Conservation (phyloP, 2,797 vertebrate genomes). For the Lagodon rhomboides region DNA sequence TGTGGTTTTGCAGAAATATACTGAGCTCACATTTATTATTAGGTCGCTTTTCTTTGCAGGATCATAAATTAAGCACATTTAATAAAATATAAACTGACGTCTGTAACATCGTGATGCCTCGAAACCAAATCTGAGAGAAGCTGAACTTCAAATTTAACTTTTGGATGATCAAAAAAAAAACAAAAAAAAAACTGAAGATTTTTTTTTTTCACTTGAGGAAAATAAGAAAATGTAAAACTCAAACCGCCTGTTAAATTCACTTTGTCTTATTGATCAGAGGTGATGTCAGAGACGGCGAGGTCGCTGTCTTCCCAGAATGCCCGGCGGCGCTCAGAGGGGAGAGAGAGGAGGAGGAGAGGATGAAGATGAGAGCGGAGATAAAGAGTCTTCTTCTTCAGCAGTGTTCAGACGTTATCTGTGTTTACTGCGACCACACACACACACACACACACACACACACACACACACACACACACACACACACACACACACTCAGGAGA, state of each 20-base stretch:
- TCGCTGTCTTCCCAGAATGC: slow-evolving; percentile 12
- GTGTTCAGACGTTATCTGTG: slow-evolving; percentile 32
- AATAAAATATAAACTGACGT: too few relatives aligned
- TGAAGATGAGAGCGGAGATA: slow-evolving; percentile 34
- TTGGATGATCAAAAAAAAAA: too few relatives aligned
- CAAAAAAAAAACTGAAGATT: too few relatives aligned
- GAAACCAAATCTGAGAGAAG: neutral
- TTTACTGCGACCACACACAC: slow-evolving; percentile 33
- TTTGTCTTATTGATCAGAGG: neutral
- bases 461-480: neutral
- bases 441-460: slow-evolving; percentile 22
- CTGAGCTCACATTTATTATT: too few relatives aligned
- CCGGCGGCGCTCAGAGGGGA: neutral
- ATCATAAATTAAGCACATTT: too few relatives aligned
- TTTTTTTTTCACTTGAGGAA: too few relatives aligned
- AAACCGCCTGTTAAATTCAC: too few relatives aligned
- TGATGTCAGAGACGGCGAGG: neutral
- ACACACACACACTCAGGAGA: slow-evolving; percentile 3
- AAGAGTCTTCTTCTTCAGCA: slow-evolving; percentile 19
- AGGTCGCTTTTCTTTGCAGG: too few relatives aligned
- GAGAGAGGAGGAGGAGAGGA: neutral
- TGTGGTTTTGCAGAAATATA: too few relatives aligned
- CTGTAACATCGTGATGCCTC: neutral
- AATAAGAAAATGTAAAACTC: too few relatives aligned
- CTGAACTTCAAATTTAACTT: too few relatives aligned